Conservation (phyloP, 2,113 vertebrate species). For the Carlito syrichta region DNA sequence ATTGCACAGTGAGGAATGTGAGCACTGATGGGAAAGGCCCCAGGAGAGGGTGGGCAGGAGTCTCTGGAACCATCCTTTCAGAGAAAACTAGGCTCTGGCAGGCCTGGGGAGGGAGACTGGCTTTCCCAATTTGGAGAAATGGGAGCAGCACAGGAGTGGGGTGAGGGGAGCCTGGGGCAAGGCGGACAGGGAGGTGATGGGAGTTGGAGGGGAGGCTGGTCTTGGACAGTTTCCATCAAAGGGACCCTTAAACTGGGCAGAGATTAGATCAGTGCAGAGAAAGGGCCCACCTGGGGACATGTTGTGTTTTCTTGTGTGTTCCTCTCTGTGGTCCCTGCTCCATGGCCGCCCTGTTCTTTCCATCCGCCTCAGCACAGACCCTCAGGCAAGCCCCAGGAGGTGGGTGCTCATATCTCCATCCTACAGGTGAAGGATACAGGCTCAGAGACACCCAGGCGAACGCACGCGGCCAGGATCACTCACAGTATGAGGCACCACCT, state of each 20-base stretch:
- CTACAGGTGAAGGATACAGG: not conserved
- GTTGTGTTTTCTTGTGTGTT: rapidly evolving
- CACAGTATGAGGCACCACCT: rapidly evolving
- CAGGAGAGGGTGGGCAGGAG: not conserved
- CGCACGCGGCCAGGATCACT: rapidly evolving
- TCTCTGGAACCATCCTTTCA: not conserved
- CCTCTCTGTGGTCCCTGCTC: rapidly evolving
- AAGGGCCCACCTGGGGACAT: rapidly evolving
- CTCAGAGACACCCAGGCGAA: rapidly evolving
- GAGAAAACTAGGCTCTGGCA: not conserved
- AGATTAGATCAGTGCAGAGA: rapidly evolving
- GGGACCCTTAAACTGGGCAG: rapidly evolving
- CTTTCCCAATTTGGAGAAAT: too few species aligned
- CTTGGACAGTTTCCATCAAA: rapidly evolving
- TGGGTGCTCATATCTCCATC: rapidly evolving
- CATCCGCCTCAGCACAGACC: rapidly evolving
- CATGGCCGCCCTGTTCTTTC: rapidly evolving
- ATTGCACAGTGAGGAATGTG: rapidly evolving
- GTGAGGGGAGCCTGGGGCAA: not conserved
- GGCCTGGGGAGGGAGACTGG: too few species aligned
- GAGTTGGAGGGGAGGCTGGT: rapidly evolving
- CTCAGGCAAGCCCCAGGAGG: not conserved
- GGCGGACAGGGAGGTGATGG: not conserved
- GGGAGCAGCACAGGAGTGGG: not conserved
- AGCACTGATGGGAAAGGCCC: rapidly evolving